Evolutionary conservation across 30 jellyfish, hydroid and myxozoan genomes (phyloP).

Genomic region (Sanderia malayensis): DNA sequence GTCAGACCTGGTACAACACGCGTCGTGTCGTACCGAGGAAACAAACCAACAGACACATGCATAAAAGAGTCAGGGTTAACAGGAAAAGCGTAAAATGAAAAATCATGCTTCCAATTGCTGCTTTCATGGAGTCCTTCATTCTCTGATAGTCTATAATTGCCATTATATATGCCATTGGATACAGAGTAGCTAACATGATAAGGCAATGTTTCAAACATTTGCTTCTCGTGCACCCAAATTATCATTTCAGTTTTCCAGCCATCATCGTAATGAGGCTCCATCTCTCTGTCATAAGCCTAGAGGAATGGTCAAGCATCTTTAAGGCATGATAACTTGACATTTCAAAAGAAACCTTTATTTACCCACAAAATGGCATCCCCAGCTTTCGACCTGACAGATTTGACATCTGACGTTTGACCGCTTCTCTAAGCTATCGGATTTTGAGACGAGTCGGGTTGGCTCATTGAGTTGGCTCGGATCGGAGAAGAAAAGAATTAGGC

Average conservation of each 20-base stretch:
- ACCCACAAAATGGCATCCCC: too few relatives aligned
- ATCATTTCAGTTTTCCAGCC: constrained; percentile 15
- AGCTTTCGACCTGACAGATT: too few relatives aligned
- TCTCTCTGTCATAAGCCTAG: not conserved
- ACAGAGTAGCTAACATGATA: constrained; percentile 12
- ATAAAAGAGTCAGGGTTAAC: not conserved
- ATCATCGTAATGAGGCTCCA: not conserved
- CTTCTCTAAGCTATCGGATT: too few relatives aligned
- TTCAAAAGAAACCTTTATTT: too few relatives aligned
- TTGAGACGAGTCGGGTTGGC: too few relatives aligned
- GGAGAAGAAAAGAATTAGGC: too few relatives aligned
- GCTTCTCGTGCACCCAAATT: constrained; percentile 3
- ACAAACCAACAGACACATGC: constrained; percentile 9
- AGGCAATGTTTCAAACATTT: constrained; percentile 6
- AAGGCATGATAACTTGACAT: too few relatives aligned
- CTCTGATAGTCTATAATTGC: constrained; percentile 8
- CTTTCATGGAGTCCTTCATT: constrained; percentile 8
- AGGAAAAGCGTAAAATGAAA: constrained; percentile 30
- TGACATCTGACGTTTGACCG: too few relatives aligned
- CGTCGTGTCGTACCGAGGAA: not conserved
- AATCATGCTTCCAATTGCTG: constrained; percentile 37
- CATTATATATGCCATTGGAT: not conserved
- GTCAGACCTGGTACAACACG: not conserved
- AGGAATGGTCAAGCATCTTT: not conserved
- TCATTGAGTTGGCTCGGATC: too few relatives aligned